A percentile compares a stretch with the other conserved stretches of the same genome.
These are phyloP conservation scores for Megalopta genalis DNA, from an alignment of 1,140 invertebrate genomes.

Conservation along the genomic window DNA sequence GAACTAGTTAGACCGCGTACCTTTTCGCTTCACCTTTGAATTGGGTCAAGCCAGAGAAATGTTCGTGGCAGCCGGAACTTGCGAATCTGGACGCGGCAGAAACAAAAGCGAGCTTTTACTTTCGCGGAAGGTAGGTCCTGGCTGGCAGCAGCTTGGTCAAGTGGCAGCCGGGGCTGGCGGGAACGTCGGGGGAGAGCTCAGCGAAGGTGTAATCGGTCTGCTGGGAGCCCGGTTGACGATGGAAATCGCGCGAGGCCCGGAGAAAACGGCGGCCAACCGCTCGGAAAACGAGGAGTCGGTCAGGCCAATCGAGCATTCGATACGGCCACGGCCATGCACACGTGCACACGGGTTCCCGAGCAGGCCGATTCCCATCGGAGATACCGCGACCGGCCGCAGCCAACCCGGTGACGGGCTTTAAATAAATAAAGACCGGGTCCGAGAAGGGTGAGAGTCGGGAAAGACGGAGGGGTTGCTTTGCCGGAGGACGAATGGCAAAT, in stretches of 20 bases:
- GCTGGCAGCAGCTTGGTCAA: background rate
- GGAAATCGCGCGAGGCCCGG: constrained; percentile 44
- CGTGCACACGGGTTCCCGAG: background rate
- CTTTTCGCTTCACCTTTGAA: too few relatives aligned
- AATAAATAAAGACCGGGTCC: constrained; percentile 69
- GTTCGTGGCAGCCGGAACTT: too few relatives aligned
- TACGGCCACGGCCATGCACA: background rate
- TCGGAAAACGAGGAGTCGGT: constrained; percentile 47
- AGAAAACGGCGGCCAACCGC: constrained; percentile 26
- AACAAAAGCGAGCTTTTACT: background rate
- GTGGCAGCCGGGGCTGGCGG: background rate
- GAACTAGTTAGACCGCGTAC: too few relatives aligned
- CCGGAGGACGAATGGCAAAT: constrained; percentile 48
- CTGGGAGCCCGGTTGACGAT: constrained; percentile 47
- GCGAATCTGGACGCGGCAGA: too few relatives aligned
- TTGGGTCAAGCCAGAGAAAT: too few relatives aligned
- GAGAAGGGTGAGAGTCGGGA: constrained; percentile 27
- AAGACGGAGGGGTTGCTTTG: constrained; percentile 13
- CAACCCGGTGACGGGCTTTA: constrained; percentile 59
- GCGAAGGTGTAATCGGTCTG: constrained; percentile 59
- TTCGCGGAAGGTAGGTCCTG: background rate
- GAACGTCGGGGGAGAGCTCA: background rate
- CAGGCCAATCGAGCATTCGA: constrained; percentile 28
- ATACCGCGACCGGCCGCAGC: constrained; percentile 27
- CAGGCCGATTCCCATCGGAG: constrained; percentile 46